Percentiles rank a stretch among this genome's conserved stretches.
These are phyloP conservation scores for Electrona antarctica DNA, from an alignment of 2,113 vertebrate species.

Conservation along the genomic window DNA sequence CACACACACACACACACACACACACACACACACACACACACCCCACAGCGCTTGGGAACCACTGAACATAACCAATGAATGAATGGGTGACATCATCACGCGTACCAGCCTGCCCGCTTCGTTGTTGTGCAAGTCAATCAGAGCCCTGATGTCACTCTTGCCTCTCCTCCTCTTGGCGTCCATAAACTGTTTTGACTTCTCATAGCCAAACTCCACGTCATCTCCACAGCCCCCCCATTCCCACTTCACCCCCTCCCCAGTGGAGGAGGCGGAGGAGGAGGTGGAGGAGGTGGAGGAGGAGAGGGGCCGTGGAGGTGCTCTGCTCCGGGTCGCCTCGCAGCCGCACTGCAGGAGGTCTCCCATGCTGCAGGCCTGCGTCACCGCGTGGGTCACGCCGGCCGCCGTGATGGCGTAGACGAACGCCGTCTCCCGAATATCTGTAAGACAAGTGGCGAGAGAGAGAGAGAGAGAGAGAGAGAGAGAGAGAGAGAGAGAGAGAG, in stretches of 20 bases:
- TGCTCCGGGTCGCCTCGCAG: conserved; percentile 89
- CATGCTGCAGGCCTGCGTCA: conserved; percentile 98
- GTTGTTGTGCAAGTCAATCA: conserved; percentile 95
- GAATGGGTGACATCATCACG: conserved; percentile 32
- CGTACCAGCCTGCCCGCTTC: conserved; percentile 92
- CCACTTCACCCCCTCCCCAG: conserved; percentile 85
- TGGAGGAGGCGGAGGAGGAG: conserved; percentile 46
- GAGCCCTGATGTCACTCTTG: conserved; percentile 91
- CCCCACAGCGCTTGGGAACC: too few species aligned
- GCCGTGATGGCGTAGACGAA: conserved; percentile 96
- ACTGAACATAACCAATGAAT: too few species aligned
- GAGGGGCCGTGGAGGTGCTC: conserved; percentile 78
- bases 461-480: neutral
- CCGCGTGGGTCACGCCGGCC: conserved; percentile 91
- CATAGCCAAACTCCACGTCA: conserved; percentile 94
- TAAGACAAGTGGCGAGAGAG: neutral
- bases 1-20: too few species aligned
- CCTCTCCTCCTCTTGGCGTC: conserved; percentile 90
- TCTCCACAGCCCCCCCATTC: conserved; percentile 98
- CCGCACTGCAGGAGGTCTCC: conserved; percentile 95
- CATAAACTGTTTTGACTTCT: conserved; percentile 97
- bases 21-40: too few species aligned
- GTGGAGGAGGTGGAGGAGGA: conserved; percentile 53
- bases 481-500: too few species aligned
- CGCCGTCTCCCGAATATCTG: conserved; percentile 96